Evolutionary conservation across 1,140 invertebrate species (phyloP).

Genomic region (Melanaphis sacchari): DNA sequence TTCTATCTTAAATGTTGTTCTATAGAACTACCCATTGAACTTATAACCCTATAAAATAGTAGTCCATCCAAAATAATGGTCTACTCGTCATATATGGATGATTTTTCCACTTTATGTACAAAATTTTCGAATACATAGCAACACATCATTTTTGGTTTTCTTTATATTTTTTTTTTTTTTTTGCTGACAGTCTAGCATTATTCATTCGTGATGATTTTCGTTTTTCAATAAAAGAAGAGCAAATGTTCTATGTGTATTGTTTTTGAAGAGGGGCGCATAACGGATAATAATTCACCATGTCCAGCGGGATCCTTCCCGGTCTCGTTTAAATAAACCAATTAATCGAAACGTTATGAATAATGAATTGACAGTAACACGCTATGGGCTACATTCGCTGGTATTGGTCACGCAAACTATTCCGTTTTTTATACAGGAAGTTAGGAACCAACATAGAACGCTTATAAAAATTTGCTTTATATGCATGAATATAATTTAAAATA

Average conservation of each 20-base stretch:
- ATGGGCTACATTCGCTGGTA: neutral
- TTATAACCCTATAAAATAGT: neutral
- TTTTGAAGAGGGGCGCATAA: neutral
- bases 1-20: neutral
- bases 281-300: slow-evolving; percentile 8
- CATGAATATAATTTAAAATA: neutral
- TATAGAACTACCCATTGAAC: neutral
- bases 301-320: neutral
- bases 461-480: neutral
- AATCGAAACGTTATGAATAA: slow-evolving; percentile 27
- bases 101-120: neutral
- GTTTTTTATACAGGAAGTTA: neutral
- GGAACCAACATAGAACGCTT: neutral
- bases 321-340: slow-evolving; percentile 52
- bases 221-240: slow-evolving; percentile 24
- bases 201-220: slow-evolving; percentile 29
- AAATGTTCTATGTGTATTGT: neutral
- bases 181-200: neutral
- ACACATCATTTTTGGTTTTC: neutral
- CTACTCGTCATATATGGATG: neutral
- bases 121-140: neutral
- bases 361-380: slow-evolving; percentile 37
- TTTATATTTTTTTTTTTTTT: neutral
- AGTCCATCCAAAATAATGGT: neutral
- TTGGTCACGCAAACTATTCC: neutral